Base-by-base conservation (phyloP, 2,888 invertebrate species). In the Amblyteles armatorius region DNA sequence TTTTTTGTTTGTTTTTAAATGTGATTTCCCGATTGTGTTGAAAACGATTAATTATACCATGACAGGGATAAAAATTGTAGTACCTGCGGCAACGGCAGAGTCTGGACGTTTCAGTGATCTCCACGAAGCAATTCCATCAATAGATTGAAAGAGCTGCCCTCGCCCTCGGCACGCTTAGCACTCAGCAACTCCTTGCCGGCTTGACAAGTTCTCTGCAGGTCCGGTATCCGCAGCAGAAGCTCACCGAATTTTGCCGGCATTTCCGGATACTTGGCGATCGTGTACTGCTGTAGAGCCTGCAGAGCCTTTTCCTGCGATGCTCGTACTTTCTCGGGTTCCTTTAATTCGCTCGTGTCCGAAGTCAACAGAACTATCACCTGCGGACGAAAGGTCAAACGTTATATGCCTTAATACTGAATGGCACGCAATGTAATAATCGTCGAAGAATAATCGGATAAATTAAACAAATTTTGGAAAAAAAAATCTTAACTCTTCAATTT, bases 211-310 rank as follows among this genome's bases (percentile, higher is more conserved):
- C 99, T 95, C 94, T 99, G 98, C 90, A 99, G 95, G 94, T 99
- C 99, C 16, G 99, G 98, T 94, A 99, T 98, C 90, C 99, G 96
- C 86, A 99, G 95, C 87, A 99, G 94, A 79, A 99, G 94, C 94
- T 99, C 99, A 60, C 99, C 99, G 93, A 99, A 99, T 95, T 99
- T 99, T 89, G 98, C 97, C 74, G 98, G 98, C 94, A 97, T 97
- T 88, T 98, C 97, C 16, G 98, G 98, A 94, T 98, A 99, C 94
- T 98, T 98, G 33, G 97, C 96, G 88, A 97, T 95, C 4, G 98
- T 99, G 94, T 99, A 99, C 81, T 97, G 97, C 94, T 98, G 98
- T 71, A 99, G 94, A 50, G 98, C 98, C 92, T 98, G 98, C 74
- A 98, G 94, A 29, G 99, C 98, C 93, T 98, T 98, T 94, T 99